Evolutionary conservation across 1,140 invertebrate species (phyloP).

Genomic region (Drusus annulatus): DNA sequence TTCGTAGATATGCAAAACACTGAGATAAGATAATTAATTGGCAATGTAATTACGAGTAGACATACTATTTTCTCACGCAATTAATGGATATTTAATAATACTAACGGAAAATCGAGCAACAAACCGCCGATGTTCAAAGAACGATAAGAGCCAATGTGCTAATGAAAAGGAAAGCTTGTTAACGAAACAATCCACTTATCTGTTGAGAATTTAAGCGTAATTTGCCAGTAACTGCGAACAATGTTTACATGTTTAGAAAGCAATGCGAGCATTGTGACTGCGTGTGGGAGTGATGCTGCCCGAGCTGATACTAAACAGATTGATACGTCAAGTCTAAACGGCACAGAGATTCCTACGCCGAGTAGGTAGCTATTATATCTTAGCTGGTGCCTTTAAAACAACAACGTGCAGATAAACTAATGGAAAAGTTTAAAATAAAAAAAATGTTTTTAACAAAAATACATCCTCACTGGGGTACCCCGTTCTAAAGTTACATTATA

Average conservation of each 20-base stretch:
- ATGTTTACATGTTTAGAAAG: conserved; percentile 25
- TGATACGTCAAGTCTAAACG: conserved; percentile 2
- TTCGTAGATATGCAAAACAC: too few species aligned
- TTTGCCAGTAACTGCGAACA: not conserved
- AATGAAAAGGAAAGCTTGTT: not conserved
- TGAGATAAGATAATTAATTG: too few species aligned
- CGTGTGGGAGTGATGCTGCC: not conserved
- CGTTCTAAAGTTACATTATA: too few species aligned
- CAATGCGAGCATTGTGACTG: not conserved
- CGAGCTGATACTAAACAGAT: conserved; percentile 8
- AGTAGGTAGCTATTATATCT: not conserved
- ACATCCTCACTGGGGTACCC: too few species aligned
- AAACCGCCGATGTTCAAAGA: too few species aligned
- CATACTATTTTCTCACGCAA: too few species aligned
- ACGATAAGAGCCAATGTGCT: not conserved
- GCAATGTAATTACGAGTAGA: too few species aligned
- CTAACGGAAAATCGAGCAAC: too few species aligned
- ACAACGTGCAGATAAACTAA: too few species aligned
- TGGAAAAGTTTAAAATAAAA: too few species aligned
- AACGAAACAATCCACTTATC: conserved; percentile 2
- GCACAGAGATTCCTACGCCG: not conserved
- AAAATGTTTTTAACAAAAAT: too few species aligned
- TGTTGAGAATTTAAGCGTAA: not conserved
- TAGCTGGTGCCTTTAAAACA: not conserved
- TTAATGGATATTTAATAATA: too few species aligned